Evolutionary conservation across 2,113 vertebrate genomes (phyloP).

Genomic region (Grallaria varia): DNA sequence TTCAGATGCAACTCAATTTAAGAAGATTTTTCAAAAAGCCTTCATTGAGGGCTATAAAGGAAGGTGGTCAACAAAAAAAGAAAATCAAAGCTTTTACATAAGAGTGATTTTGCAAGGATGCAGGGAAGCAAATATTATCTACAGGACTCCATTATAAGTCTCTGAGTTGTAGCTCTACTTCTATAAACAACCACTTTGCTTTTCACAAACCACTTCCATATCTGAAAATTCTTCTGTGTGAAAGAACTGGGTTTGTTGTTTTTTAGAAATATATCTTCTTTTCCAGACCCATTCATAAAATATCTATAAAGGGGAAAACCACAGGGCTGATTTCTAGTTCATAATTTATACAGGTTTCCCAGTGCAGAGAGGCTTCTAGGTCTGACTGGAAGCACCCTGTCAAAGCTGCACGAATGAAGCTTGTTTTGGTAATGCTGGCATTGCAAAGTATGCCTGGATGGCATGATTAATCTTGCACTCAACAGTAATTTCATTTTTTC

Average conservation of each 20-base stretch:
- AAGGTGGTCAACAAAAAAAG: background rate
- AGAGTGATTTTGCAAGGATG: background rate
- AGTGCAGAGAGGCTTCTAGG: background rate
- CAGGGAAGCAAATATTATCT: background rate
- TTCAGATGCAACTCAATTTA: constrained; percentile 27
- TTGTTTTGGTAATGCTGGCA: background rate
- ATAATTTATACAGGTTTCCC: background rate
- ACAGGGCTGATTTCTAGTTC: background rate
- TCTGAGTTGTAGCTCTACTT: background rate
- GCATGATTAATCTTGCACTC: background rate
- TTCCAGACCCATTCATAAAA: background rate
- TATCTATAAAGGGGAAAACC: background rate
- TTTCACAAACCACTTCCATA: background rate
- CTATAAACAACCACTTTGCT: background rate
- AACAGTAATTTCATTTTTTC: background rate
- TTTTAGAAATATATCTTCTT: background rate
- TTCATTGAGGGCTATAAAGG: background rate
- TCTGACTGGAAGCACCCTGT: background rate
- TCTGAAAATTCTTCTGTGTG: background rate
- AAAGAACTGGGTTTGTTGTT: background rate
- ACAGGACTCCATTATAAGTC: background rate
- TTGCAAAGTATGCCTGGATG: background rate
- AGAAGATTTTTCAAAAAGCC: background rate
- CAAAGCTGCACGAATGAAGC: background rate
- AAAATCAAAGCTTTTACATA: background rate